phyloP scores from a whole-genome alignment of 92 coral and sea anemone genomes.

The Pocillopora grandis region DNA sequence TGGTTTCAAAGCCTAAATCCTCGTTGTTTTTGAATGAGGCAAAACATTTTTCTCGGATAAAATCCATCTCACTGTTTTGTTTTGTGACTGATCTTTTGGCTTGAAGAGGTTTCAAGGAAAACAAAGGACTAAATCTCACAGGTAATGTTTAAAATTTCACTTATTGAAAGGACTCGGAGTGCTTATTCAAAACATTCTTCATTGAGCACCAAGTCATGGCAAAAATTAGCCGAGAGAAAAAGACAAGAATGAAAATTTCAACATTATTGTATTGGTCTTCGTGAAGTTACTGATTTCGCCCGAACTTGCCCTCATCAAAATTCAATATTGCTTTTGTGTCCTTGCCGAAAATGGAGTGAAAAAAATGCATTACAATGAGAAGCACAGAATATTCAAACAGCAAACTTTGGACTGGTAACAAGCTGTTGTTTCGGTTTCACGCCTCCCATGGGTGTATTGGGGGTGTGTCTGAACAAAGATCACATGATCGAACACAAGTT shows the following conservation, averaged over 20 bases:
- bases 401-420: not conserved
- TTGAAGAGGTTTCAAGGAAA: not conserved
- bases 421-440: not conserved
- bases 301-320: not conserved
- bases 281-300: not conserved
- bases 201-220: too few relatives aligned
- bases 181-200: too few relatives aligned
- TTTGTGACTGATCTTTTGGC: not conserved
- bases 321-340: not conserved
- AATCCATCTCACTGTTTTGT: too few relatives aligned
- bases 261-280: not conserved
- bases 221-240: too few relatives aligned
- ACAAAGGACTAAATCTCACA: too few relatives aligned
- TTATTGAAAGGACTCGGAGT: conserved; percentile 1
- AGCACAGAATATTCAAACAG: not conserved
- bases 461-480: conserved; percentile 5
- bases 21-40: too few relatives aligned
- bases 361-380: not conserved
- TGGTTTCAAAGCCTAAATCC: not conserved
- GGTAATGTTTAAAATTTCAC: not conserved
- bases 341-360: conserved; percentile 3
- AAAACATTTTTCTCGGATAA: too few relatives aligned
- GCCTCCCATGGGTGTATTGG: not conserved
- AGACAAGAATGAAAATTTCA: too few relatives aligned
- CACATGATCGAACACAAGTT: not conserved